Conservation (phyloP, 2,888 invertebrate species). For the Cantharis lateralis region DNA sequence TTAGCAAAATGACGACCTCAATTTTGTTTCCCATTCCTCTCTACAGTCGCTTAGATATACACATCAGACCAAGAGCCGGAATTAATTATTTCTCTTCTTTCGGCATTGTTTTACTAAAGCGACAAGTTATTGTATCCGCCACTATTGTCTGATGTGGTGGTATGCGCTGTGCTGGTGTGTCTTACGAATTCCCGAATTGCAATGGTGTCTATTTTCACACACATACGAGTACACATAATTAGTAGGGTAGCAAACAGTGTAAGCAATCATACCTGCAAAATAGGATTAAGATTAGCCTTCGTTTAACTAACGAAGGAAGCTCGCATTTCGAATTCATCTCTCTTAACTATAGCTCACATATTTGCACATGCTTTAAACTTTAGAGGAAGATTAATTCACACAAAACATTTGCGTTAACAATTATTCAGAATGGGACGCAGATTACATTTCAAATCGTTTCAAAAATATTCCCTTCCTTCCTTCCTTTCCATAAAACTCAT, state of each 20-base stretch:
- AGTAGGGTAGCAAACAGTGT: conserved; percentile 20
- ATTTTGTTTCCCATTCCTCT: background rate
- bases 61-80: background rate
- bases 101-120: background rate
- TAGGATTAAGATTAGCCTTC: conserved; percentile 30
- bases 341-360: conserved; percentile 3
- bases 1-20: background rate
- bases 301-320: conserved; percentile 24
- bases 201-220: conserved; percentile 22
- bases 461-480: background rate
- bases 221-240: conserved; percentile 18
- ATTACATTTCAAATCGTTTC: background rate
- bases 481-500: background rate
- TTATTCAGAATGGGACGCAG: background rate
- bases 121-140: background rate
- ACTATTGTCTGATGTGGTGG: background rate
- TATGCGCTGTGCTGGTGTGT: background rate
- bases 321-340: conserved; percentile 7
- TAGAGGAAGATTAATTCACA: background rate
- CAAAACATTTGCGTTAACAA: background rate
- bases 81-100: background rate
- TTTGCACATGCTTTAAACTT: background rate
- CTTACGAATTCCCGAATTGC: background rate
- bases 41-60: background rate
- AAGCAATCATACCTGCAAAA: conserved; percentile 26